These are phyloP conservation scores for Phymatocera aterrima DNA, from an alignment of 2,888 invertebrate genomes.

Conservation along the genomic window DNA sequence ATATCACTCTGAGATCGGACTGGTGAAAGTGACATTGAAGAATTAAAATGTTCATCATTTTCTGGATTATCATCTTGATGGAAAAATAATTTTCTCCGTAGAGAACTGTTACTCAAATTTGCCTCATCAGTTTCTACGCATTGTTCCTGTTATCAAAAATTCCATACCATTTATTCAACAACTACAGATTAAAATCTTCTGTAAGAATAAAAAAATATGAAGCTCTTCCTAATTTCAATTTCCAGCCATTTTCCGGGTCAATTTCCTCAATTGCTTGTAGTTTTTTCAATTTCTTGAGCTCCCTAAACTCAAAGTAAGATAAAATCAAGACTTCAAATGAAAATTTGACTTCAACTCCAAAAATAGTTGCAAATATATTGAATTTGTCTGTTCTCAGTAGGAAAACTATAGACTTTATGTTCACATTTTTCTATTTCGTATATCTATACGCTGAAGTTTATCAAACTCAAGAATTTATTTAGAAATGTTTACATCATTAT, in stretches of 20 bases:
- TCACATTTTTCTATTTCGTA: too few relatives aligned
- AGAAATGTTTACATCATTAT: neutral
- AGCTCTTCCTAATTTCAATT: too few relatives aligned
- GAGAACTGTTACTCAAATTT: constrained; percentile 67
- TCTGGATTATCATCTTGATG: constrained; percentile 61
- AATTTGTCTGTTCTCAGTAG: too few relatives aligned
- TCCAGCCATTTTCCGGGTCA: too few relatives aligned
- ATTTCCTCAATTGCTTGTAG: too few relatives aligned
- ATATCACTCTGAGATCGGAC: constrained; percentile 57
- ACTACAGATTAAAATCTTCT: neutral
- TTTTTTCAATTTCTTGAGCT: too few relatives aligned
- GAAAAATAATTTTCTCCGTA: constrained; percentile 69
- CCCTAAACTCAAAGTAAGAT: too few relatives aligned
- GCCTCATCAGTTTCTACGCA: constrained; percentile 67
- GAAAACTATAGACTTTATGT: too few relatives aligned
- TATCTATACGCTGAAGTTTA: too few relatives aligned
- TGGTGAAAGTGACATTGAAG: constrained; percentile 62
- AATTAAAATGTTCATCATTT: constrained; percentile 54
- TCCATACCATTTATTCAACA: neutral
- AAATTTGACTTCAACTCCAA: too few relatives aligned
- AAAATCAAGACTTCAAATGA: too few relatives aligned
- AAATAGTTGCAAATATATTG: too few relatives aligned
- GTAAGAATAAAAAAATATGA: neutral
- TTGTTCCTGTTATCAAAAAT: constrained; percentile 62
- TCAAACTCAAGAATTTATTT: neutral